Conservation (phyloP, 2,888 invertebrate species). For the Incurvaria masculella region DNA sequence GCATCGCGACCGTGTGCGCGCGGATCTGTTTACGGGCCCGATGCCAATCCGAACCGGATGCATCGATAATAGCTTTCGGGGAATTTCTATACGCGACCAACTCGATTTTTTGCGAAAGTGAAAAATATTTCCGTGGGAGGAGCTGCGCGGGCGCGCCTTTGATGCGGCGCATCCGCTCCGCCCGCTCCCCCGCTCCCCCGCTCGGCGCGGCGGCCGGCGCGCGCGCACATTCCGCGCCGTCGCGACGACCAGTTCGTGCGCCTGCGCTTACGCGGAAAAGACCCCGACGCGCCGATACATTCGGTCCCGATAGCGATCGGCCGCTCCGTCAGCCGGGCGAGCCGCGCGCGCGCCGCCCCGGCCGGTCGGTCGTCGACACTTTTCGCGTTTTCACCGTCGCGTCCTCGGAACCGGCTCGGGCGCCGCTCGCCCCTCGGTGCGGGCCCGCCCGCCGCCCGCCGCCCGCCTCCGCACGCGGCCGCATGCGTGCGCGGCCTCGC, state of each 20-base stretch:
- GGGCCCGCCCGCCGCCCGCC: too few relatives aligned
- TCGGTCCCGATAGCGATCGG: neutral
- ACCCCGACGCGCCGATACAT: too few relatives aligned
- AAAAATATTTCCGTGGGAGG: neutral
- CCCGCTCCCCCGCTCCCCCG: neutral
- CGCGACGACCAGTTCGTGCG: neutral
- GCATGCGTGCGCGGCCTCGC: too few relatives aligned
- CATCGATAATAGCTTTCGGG: neutral
- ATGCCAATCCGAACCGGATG: neutral
- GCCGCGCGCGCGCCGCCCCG: neutral
- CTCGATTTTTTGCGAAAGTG: neutral
- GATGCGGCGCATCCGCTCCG: neutral
- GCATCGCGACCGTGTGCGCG: too few relatives aligned
- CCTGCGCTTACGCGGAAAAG: too few relatives aligned
- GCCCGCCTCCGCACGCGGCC: too few relatives aligned
- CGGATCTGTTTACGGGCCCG: too few relatives aligned
- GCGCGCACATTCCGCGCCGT: neutral
- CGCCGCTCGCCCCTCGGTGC: too few relatives aligned
- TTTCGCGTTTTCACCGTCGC: slow-evolving; percentile 4
- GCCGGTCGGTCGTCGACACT: slow-evolving; percentile 4
- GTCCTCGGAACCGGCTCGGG: neutral
- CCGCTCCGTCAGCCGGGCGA: neutral
- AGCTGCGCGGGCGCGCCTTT: neutral
- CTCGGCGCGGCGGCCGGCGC: neutral
- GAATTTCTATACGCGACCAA: neutral